A percentile compares a stretch with the other conserved stretches of the same genome.
These are phyloP conservation scores for Dolichomitus sp. DNA, from an alignment of 2,888 invertebrate species.

Conservation along the genomic window DNA sequence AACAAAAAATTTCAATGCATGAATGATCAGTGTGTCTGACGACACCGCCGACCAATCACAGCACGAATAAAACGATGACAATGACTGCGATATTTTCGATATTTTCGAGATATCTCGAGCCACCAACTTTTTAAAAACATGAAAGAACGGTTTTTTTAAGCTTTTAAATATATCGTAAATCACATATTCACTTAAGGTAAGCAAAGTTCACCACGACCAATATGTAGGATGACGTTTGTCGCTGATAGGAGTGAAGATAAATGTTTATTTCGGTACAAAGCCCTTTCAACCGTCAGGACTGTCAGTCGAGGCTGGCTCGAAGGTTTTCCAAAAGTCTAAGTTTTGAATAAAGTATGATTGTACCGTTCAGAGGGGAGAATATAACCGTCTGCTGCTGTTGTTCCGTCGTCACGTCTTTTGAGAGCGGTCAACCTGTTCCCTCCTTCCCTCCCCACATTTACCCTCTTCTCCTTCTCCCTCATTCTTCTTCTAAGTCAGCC, in stretches of 20 bases:
- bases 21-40: no score
- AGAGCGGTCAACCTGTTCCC: conserved; percentile 78
- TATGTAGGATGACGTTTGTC: conserved; percentile 27
- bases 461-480: conserved; percentile 45
- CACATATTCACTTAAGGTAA: neutral
- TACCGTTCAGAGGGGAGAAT: conserved; percentile 60
- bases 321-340: conserved; percentile 77
- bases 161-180: neutral
- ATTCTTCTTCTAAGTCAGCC: conserved; percentile 18
- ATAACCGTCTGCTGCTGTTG: conserved; percentile 38
- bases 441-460: conserved; percentile 4
- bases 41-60: no score
- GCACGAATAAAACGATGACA: no score
- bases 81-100: no score
- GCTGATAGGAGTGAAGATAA: conserved; percentile 48
- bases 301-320: conserved; percentile 68
- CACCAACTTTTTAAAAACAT: no score
- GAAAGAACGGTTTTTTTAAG: no score
- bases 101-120: no score
- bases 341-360: conserved; percentile 80
- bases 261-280: conserved; percentile 41
- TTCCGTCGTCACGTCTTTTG: conserved; percentile 80
- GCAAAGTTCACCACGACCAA: conserved; percentile 14
- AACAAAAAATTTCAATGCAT: no score
- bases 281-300: conserved; percentile 50